Base-by-base conservation (phyloP, 2,797 vertebrate species). In the Leptoclinus maculatus region DNA sequence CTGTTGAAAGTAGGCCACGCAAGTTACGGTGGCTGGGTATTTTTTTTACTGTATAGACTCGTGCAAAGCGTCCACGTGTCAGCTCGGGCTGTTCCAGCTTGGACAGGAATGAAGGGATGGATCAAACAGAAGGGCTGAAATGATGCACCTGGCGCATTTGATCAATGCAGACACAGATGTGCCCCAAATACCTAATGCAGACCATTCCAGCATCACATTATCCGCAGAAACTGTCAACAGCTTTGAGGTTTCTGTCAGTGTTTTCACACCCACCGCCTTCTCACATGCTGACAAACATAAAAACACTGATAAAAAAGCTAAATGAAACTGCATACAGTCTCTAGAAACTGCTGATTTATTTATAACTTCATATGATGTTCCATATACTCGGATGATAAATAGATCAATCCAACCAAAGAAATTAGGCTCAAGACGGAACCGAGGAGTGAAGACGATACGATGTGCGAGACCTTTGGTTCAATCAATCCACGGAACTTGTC, bases 81-180 rank as follows among this genome's bases (percentile, higher is more conserved):
- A 83, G 69, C 71, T 43, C 56, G 9, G 29, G 43, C 71, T 80
- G 68, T 79, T 88, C 76, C 43, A 49, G 71, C 79, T 76, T 88
- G 70, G 83, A 81, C 66, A 66, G 74, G 80, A 80, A 78, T 78
- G 81, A 88, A 83, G 74, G 72, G 53, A 76, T 43, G 70, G 76
- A 80, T 90, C 71, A 85, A 88, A 85, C 25, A 0, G 29, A 60
- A 60, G 25, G 67, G 49, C 60, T 80, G 80, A 27, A 76, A 57
- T 74, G 71, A 81, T 78, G 71, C 83, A 86, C 84, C 90, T 89
- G 82, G 75, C 72, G 73, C 53, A 57, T 39, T 45, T 82, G 83
- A 65, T 84, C 78, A 82, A 58, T 87, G 80, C 85, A 90, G 79
- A 87, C 85, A 82, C 81, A 88, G 80, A 90, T 87, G 84, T 90